Evolutionary conservation across 2,113 vertebrate species (phyloP), one percentile per base, ranked within the genome.

Genomic region (Oncorhynchus tshawytscha): DNA sequence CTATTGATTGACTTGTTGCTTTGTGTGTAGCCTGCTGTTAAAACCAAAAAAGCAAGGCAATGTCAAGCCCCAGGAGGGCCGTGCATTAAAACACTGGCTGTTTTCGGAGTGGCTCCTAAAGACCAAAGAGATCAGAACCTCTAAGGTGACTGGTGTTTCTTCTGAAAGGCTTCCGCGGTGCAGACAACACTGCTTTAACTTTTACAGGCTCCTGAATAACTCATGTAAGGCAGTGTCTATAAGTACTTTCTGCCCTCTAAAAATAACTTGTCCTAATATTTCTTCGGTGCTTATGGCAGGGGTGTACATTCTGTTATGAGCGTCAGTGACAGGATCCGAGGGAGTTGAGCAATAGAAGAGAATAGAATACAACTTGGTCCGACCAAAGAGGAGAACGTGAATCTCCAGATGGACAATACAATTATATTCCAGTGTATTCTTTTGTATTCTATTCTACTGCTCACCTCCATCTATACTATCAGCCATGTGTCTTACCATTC

Each of bases 61-160:
- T 78, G 79, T 85, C 87, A 70, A 69, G 39, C 86, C 84, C 86
- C 87, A 71, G 3, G 6, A 70, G 87, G 87, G 87, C 71, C 57
- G 64, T 86, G 79, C 86, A 85, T 89, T 83, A 85, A 90, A 88
- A 79, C 82, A 87, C 88, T 73, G n/a, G 25, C 85, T 70, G 18
- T 20, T 62, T 62, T 13, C 22, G n/a, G 75, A 71, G 79, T 79
- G 84, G 79, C 75, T 89, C 79, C 15, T 39, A 60, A 69, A 69
- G 16, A 15, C n/a, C 9, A 8, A 54, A n/a, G 34, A 71, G n/a
- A 57, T 57, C 76, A 70, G n/a, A 16, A 87, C 82, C 88, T 87
- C 60, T 81, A 15, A 15, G 16, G 18, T 88, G 87, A 83, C 89
- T 73, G 80, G 81, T 83, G 67, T 83, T 87, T 87, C 65, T 81